Evolutionary conservation across 2,113 vertebrate species (phyloP), one percentile per base, ranked within the genome.

Genomic region (Lepus timidus): DNA sequence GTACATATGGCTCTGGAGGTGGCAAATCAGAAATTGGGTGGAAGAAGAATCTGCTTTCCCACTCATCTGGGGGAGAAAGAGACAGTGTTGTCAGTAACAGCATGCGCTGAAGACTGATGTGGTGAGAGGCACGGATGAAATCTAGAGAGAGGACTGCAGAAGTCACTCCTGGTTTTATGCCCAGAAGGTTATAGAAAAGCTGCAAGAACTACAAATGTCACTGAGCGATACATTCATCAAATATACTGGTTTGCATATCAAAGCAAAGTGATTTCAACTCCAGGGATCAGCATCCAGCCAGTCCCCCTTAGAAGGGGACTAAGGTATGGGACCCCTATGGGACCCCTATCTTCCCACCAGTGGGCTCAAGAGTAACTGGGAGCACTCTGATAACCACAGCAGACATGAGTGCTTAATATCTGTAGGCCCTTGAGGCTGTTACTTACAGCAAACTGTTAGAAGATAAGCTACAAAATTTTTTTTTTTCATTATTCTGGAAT

Each of bases 31-130:
- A 99, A 97, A 99, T 94, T 0, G 99, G 99, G 95, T 99, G 99
- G 97, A 99, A 99, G 95, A 95, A 99, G 98, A 99, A 99, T 76
- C 99, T 99, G 97, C 98, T 97, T 98, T 99, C 99, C 99, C 99
- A 99, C 81, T 99, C 99, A 98, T 99, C 99, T 99, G 97, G 80
- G 95, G 96, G 81, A 95, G 85, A 98, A 23, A n/a, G 90, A 83
- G 93, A 97, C 2, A 96, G 51, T 68, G 33, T 73, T 95, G 95
- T 97, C 75, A 96, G 81, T 68, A 31, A 95, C 0, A 92, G 65
- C 81, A 74, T 91, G 81, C 73, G 80, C 3, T 4, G 19, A 82
- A 92, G 78, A 90, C 9, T 71, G 78, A 29, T 0, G 17, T 33
- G 80, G 83, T 1, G 25, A 94, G 83, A 86, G 49, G 52, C 31